Conservation (phyloP, 1,140 invertebrate species). For the Pseudomyrmex concolor region DNA sequence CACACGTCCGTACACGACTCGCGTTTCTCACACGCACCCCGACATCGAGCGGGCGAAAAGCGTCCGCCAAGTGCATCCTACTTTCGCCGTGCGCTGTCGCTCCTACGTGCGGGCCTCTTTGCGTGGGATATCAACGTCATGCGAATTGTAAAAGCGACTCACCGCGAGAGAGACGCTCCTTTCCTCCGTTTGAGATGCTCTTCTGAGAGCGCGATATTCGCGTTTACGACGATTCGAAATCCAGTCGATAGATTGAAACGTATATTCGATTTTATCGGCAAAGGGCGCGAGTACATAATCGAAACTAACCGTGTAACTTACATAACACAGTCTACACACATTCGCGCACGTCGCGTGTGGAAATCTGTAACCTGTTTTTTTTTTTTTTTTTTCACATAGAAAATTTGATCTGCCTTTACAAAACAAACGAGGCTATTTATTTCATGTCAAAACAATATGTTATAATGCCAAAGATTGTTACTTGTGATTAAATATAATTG, state of each 20-base stretch:
- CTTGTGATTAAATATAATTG: slow-evolving; percentile 11
- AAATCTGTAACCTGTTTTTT: too few species aligned
- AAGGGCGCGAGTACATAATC: background rate
- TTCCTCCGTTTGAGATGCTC: background rate
- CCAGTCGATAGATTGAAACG: slow-evolving; percentile 33
- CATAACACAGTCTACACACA: too few species aligned
- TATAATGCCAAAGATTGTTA: background rate
- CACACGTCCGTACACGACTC: slow-evolving; percentile 24
- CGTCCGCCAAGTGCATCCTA: slow-evolving; percentile 73
- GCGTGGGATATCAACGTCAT: slow-evolving; percentile 69
- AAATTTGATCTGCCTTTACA: too few species aligned
- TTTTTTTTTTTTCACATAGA: too few species aligned
- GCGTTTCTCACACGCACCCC: slow-evolving; percentile 23
- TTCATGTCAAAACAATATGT: background rate
- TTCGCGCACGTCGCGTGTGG: too few species aligned
- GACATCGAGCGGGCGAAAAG: slow-evolving; percentile 57
- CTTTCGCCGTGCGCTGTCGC: slow-evolving; percentile 72
- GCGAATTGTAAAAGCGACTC: slow-evolving; percentile 62
- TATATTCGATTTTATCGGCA: slow-evolving; percentile 9
- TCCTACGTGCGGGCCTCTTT: slow-evolving; percentile 34
- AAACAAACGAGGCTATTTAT: background rate
- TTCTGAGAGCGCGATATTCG: slow-evolving; percentile 16
- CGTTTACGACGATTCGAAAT: slow-evolving; percentile 19
- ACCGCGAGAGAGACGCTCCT: slow-evolving; percentile 44
- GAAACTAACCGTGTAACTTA: slow-evolving; percentile 4